phyloP scores from a whole-genome alignment of 2,888 invertebrate species.

The Apodemia mormo region DNA sequence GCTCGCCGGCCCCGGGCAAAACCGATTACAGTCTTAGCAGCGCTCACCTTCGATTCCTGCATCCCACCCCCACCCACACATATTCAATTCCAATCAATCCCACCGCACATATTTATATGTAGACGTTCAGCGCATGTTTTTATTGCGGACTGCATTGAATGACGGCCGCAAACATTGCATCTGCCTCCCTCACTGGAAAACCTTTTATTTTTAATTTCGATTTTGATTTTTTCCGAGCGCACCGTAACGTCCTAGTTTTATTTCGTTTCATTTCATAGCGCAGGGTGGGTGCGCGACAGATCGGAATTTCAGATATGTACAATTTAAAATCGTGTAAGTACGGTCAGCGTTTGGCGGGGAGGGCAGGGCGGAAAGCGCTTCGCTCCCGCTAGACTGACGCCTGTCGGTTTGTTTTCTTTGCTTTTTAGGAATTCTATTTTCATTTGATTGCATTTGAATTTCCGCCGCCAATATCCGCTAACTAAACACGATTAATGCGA shows the following conservation, averaged over 20 bases:
- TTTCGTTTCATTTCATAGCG: slow-evolving; percentile 82
- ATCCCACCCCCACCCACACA: slow-evolving; percentile 57
- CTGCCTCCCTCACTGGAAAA: slow-evolving; percentile 70
- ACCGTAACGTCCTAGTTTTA: slow-evolving; percentile 74
- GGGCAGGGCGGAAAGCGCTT: slow-evolving; percentile 42
- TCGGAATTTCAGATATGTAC: slow-evolving; percentile 82
- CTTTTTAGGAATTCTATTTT: slow-evolving; percentile 80
- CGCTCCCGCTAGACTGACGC: slow-evolving; percentile 75
- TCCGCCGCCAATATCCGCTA: slow-evolving; percentile 82
- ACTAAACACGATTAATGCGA: slow-evolving; percentile 83
- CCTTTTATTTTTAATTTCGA: slow-evolving; percentile 80
- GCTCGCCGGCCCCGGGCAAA: slow-evolving; percentile 64
- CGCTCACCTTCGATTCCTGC: slow-evolving; percentile 77
- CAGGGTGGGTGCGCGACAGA: slow-evolving; percentile 80
- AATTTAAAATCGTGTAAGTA: slow-evolving; percentile 82
- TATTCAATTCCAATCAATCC: slow-evolving; percentile 82
- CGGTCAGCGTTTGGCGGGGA: slow-evolving; percentile 63
- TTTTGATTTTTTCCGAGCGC: slow-evolving; percentile 79
- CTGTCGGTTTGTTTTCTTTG: slow-evolving; percentile 80
- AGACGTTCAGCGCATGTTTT: slow-evolving; percentile 71
- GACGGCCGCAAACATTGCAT: slow-evolving; percentile 79
- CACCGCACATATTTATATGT: slow-evolving; percentile 76
- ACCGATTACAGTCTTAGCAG: slow-evolving; percentile 81
- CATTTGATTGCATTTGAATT: slow-evolving; percentile 82
- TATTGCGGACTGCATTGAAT: slow-evolving; percentile 78